A percentile compares a stretch with the other conserved stretches of the same genome.
Conservation (phyloP, 2,113 vertebrate species). For the Menura novaehollandiae region DNA sequence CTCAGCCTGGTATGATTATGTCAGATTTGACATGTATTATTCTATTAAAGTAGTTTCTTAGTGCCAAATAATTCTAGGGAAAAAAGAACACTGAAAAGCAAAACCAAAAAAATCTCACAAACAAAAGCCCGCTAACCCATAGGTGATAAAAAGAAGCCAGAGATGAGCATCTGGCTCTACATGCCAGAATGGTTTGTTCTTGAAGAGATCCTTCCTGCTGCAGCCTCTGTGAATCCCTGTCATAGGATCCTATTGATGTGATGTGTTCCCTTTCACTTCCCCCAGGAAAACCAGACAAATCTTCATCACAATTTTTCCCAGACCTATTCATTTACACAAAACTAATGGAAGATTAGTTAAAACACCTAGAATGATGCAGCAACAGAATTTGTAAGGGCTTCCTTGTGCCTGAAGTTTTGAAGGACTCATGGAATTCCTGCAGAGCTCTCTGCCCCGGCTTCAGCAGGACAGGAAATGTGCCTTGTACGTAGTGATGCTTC, state of each 20-base stretch:
- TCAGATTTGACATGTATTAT: not conserved
- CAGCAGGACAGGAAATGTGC: not conserved
- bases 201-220: not conserved
- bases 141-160: not conserved
- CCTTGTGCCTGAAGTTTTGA: not conserved
- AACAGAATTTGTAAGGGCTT: not conserved
- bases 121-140: not conserved
- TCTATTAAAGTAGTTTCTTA: not conserved
- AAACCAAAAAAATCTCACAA: not conserved
- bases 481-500: not conserved
- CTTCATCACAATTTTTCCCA: not conserved
- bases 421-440: not conserved
- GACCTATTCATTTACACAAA: not conserved
- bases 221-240: not conserved
- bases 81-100: not conserved
- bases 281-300: not conserved
- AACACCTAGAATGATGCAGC: not conserved
- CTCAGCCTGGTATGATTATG: not conserved
- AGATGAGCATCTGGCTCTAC: not conserved
- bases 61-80: not conserved
- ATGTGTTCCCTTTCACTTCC: not conserved
- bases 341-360: not conserved
- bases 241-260: accelerated
- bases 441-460: not conserved
- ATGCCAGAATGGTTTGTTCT: not conserved